Conservation (phyloP, 2,888 invertebrate species). For the Timema cristinae region DNA sequence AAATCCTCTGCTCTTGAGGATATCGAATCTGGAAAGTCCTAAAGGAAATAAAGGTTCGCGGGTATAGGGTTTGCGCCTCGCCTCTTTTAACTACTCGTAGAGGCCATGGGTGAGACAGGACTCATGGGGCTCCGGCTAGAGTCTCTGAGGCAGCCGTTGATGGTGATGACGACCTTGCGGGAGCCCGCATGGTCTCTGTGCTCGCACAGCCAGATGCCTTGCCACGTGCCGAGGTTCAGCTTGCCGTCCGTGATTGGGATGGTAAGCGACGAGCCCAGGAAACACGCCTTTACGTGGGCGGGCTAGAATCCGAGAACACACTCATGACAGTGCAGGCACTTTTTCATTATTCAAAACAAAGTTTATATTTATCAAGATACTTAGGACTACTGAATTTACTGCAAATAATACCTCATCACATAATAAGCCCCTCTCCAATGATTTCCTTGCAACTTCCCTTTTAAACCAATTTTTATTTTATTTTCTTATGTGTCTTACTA, state of each 20-base stretch:
- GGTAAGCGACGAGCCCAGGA: constrained; percentile 90
- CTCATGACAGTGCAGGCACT: too few relatives aligned
- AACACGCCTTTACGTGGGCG: constrained; percentile 95
- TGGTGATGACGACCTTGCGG: constrained; percentile 81
- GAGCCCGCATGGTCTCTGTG: constrained; percentile 95
- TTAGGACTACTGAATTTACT: background rate
- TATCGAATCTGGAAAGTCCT: too few relatives aligned
- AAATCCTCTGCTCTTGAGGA: constrained; percentile 2
- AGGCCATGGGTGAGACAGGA: constrained; percentile 79
- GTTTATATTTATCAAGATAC: too few relatives aligned
- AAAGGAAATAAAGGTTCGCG: too few relatives aligned
- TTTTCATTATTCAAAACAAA: too few relatives aligned
- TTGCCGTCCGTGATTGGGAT: constrained; percentile 96
- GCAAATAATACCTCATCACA: background rate
- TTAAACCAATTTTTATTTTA: too few relatives aligned
- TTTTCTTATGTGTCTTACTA: too few relatives aligned
- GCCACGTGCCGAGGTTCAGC: constrained; percentile 94
- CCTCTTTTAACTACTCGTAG: constrained; percentile 77
- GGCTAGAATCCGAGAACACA: constrained; percentile 60
- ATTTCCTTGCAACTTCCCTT: too few relatives aligned
- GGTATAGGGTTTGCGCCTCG: background rate
- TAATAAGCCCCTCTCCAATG: too few relatives aligned
- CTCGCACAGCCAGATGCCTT: constrained; percentile 97
- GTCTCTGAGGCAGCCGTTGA: constrained; percentile 86
- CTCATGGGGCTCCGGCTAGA: constrained; percentile 80